Base-by-base conservation (phyloP, 2,888 invertebrate species). In the Harpalus rubripes region DNA sequence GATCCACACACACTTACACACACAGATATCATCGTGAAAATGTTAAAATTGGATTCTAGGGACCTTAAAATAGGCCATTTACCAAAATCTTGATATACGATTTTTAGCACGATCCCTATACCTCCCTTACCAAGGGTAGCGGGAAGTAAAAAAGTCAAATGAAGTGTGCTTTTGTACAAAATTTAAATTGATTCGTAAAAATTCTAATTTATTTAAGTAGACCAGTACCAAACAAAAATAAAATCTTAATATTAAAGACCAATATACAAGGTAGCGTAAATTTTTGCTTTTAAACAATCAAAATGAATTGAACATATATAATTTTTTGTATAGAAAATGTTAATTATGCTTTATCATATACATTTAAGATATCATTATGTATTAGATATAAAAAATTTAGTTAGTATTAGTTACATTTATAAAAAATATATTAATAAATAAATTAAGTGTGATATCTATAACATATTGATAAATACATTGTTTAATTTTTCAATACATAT, bases 361-460 rank as follows among this genome's bases (percentile, higher is more conserved):
- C 1, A n/a, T 10, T 8, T 59, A 18, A 18, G 15, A 16, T 59
- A 16, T 18, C 18, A 18, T 59, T 59, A 18, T 59, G 59, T 59
- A 15, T 59, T 59, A 59, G 59, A 59, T 59, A 15, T 7, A 59
- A 59, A 18, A 59, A 59, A 18, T 18, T 59, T 59, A 59, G 59
- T 59, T 59, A 59, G 59, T 15, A 68, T 68, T 81, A 68, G 68
- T 81, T 68, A 81, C 81, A 68, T 81, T 81, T 81, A 81, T 81
- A 81, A 81, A 81, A 72, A 44, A 72, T 65, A 68, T 44, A 81
- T 56, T 44, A 81, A 68, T 68, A 16, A 59, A 18, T 18, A 59
- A 59, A 81, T 56, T 81, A 81, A 68, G 81, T 81, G 81, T 81
- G 81, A 81, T 81, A 81, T 81, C 81, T 81, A 59, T 59, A 59